phyloP scores from a whole-genome alignment of 92 coral and sea anemone genomes.

The Palythoa heliodiscus region DNA sequence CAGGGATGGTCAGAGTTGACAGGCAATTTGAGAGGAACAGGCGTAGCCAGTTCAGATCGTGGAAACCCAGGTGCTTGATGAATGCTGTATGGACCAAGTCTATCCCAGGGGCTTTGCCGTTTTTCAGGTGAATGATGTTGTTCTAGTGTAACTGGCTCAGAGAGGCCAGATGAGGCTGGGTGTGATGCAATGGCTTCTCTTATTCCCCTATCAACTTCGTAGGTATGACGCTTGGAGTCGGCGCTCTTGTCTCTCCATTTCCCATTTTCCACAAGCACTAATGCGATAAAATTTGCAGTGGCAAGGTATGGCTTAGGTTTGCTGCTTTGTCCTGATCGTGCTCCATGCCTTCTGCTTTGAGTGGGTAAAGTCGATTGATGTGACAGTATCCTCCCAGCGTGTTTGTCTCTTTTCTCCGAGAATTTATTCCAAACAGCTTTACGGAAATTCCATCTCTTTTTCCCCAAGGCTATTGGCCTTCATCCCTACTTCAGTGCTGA shows the following conservation, averaged over 20 bases:
- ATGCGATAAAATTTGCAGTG: slow-evolving; percentile 35
- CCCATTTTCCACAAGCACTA: slow-evolving; percentile 35
- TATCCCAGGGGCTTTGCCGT: slow-evolving; percentile 44
- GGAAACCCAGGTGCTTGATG: slow-evolving; percentile 2
- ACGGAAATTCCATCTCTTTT: slow-evolving; percentile 25
- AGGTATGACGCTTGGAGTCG: slow-evolving; percentile 7
- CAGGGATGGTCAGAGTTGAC: slow-evolving; percentile 21
- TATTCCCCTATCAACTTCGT: neutral
- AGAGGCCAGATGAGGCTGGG: slow-evolving; percentile 14
- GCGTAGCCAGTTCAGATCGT: slow-evolving; percentile 15
- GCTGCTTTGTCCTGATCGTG: slow-evolving; percentile 33
- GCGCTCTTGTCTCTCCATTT: slow-evolving; percentile 9
- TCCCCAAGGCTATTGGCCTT: slow-evolving; percentile 31
- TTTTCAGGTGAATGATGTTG: slow-evolving; percentile 21
- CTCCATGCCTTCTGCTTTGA: slow-evolving; percentile 34
- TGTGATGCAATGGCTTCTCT: neutral
- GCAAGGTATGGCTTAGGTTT: slow-evolving; percentile 35
- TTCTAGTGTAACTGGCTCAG: slow-evolving; percentile 20
- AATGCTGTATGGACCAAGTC: slow-evolving; percentile 23
- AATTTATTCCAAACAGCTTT: slow-evolving; percentile 29
- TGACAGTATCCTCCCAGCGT: slow-evolving; percentile 38
- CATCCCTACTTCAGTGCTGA: neutral
- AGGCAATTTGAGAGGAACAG: slow-evolving; percentile 37
- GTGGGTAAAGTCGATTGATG: slow-evolving; percentile 35
- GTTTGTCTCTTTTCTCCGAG: slow-evolving; percentile 32